These are phyloP conservation scores for Cathartes aura DNA, from an alignment of 2,113 vertebrate species.

Conservation along the genomic window DNA sequence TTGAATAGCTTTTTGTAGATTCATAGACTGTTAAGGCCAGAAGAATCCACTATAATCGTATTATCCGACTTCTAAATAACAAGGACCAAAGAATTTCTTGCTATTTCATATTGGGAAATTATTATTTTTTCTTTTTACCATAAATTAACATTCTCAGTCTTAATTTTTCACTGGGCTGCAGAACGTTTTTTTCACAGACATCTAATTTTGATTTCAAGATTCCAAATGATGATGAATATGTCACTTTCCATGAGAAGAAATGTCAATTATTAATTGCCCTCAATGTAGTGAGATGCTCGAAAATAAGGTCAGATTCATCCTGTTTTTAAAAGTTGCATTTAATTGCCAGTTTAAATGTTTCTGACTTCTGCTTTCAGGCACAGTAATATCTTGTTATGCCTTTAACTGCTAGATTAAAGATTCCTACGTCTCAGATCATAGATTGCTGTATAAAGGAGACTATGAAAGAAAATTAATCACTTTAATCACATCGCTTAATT, in stretches of 20 bases:
- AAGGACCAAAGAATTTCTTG: neutral
- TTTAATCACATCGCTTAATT: neutral
- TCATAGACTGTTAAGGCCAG: neutral
- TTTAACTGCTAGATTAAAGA: conserved; percentile 3
- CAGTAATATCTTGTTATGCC: neutral
- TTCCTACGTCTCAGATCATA: neutral
- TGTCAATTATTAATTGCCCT: neutral
- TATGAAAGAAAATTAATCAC: neutral
- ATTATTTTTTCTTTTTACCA: neutral
- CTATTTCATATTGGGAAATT: neutral
- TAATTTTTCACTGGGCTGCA: neutral
- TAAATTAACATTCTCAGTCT: neutral
- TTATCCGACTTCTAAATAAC: neutral
- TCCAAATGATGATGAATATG: neutral
- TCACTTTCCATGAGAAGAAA: neutral
- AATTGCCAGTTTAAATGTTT: neutral
- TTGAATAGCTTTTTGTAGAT: neutral
- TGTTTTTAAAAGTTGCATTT: neutral
- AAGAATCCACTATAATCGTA: neutral
- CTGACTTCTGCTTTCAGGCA: conserved; percentile 1
- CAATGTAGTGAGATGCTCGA: neutral
- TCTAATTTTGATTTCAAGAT: neutral
- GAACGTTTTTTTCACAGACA: neutral
- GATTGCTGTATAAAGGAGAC: neutral
- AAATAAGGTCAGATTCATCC: conserved; percentile 26